Evolutionary conservation across 2,888 invertebrate species (phyloP), one percentile per base, ranked within the genome.

Genomic region (Diogma glabrata): DNA sequence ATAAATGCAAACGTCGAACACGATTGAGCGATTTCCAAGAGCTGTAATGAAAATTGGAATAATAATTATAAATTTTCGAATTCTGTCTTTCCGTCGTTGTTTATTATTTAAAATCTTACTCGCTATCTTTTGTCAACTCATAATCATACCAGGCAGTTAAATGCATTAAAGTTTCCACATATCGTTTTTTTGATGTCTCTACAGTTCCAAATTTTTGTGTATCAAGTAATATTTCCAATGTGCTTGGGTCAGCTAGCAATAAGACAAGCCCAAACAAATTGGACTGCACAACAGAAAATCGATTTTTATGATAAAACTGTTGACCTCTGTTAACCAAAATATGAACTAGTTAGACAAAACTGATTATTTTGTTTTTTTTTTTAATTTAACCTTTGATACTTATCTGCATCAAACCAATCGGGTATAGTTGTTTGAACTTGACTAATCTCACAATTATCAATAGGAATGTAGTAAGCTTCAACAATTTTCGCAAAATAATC

Each of bases 121-220:
- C 64, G 67, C 49, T 76, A 76, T 9, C 75, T 76, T 2, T 78
- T 75, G 51, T 84, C 79, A 26, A 78, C 69, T 43, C 43, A n/a
- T 23, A 22, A 52, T 79, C 77, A 63, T 87, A 87, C 90, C 90
- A 91, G 3, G 78, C 65, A 17, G 78, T 65, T 56, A 84, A 79
- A 61, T 89, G 86, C 4, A 81, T 70, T 43, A 84, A 65, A 0
- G 90, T 90, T 4, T 81, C 76, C 5, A 85, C 65, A 63, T 90
- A 90, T 60, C 89, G 72, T 56, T 71, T 76, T 64, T 84, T 83
- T 0, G 87, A 79, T 1, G 77, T 72, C 54, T 72, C 67, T 1
- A 73, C 66, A 1, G 77, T 78, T 53, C 75, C 73, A 43, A 86
- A 84, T 58, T 78, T 76, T 46, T 75, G 73, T 0, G 87, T 84